Base-by-base conservation (phyloP, 1,140 invertebrate genomes). In the Listronotus bonariensis region DNA sequence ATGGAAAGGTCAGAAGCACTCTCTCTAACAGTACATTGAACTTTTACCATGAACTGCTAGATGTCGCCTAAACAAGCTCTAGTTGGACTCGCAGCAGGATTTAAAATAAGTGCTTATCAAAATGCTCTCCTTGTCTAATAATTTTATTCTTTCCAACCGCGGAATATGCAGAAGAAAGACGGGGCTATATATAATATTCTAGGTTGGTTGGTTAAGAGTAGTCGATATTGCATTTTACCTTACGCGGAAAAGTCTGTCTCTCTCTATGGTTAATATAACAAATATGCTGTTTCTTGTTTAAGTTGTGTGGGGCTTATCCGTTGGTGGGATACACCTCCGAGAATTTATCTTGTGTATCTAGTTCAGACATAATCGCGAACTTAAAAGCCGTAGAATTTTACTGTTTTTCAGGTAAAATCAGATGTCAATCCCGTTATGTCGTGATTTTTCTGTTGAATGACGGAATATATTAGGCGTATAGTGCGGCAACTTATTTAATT, bases 321-420 rank as follows among this genome's bases (percentile, higher is more conserved):
- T 46, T 17, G 8, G 43, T 26, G 7, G 46, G 14, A 54, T 54
- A 51, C 60, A 43, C 49, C 49, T 57, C 46, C 48, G 26, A 26
- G 40, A 34, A 57, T 49, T 57, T 57, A 58, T 56, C 53, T 51
- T 58, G 48, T 61, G 68, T 58, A 70, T 65, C 68, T 70, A 70
- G 68, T 70, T 56, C 66, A 65, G 65, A 70, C 65, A 65, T 41
- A 67, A 69, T 69, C 63, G 68, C 68, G 65, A 65, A 52, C 48
- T 53, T 67, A 62, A 18, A 61, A 20, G 17, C 46, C 46, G 58
- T 55, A 41, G 34, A 31, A 14, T 48, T 46, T 58, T 49, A 46
- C 20, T 46, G 41, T 53, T 58, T 57, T 53, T 53, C 6, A 40
- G 43, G n/a, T 53, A 62, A 58, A 62, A 46, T 51, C 46, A 57